Evolutionary conservation across 2,888 invertebrate genomes (phyloP), one percentile per base, ranked within the genome.

Genomic region (Eupithecia pulchellata): DNA sequence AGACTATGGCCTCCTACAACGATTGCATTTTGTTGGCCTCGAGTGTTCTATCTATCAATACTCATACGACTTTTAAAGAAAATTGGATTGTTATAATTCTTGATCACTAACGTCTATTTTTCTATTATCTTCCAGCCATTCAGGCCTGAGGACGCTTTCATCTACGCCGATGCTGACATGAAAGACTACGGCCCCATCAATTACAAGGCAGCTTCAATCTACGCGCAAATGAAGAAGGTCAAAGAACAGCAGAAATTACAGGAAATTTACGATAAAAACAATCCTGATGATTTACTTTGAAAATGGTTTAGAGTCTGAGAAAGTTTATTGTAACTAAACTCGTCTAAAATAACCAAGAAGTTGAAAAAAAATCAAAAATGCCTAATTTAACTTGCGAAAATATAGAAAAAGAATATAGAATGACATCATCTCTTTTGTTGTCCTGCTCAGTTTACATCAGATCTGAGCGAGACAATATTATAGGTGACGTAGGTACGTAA

Each of bases 121-220:
- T 36, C n/a, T 66, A 2, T 80, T 78, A 69, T 78, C 79, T 81
- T 75, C 89, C 95, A 98, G 98, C 97, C 98, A 77, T 96, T 96
- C 93, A 95, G 95, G 91, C 96, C 97, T 77, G 96, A 97, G 85
- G 98, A 98, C 91, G 90, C 91, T 80, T 95, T 98, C 91, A 97
- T 97, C 85, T 98, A 98, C 91, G 98, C 98, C 74, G 98, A 98
- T 90, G 97, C 98, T 82, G 98, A 98, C 90, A 96, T 97, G 91
- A 96, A 97, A 86, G 97, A 97, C 83, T 98, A 98, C 90, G 98
- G 98, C 79, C 98, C 98, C 63, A 98, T 98, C 88, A 97, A 98
- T 93, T 98, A 98, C 93, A 98, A 98, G 87, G 97, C 97, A 75
- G 98, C 98, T 71, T 98, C 98, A 47, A 96, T 98, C 82, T 96